Evolutionary conservation across 2,113 vertebrate genomes (phyloP).

Genomic region (Pristiophorus japonicus): DNA sequence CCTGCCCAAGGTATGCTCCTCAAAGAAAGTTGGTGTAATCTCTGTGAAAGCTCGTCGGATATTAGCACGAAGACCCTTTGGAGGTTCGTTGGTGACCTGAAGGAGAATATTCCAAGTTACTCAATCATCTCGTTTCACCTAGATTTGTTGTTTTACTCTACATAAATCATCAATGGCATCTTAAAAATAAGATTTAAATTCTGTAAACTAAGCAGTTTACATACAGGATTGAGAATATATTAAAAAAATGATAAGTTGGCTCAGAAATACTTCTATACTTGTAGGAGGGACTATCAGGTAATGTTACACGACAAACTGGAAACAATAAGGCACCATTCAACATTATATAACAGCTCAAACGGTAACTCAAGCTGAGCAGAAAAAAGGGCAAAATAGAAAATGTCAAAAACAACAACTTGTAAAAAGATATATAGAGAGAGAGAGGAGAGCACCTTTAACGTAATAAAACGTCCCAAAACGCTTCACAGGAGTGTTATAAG

Average conservation of each 20-base stretch:
- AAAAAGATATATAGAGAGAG: no score
- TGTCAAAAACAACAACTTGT: no score
- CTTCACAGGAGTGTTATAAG: no score
- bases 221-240: not conserved
- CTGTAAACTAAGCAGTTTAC: not conserved
- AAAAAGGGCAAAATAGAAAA: no score
- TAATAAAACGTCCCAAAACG: no score
- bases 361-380: no score
- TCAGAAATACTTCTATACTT: not conserved
- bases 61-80: constrained; percentile 69
- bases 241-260: not conserved
- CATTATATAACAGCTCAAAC: no score
- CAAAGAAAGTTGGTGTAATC: constrained; percentile 61
- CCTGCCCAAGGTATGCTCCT: constrained; percentile 61
- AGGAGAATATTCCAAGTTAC: constrained; percentile 23
- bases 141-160: not conserved
- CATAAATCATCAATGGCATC: not conserved
- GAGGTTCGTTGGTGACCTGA: constrained; percentile 69
- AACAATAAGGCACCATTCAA: no score
- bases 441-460: no score
- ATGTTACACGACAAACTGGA: no score
- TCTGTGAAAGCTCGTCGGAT: constrained; percentile 65
- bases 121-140: not conserved
- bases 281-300: no score
- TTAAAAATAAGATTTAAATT: not conserved